Conservation (phyloP, 2,113 vertebrate species). For the Ictalurus punctatus region DNA sequence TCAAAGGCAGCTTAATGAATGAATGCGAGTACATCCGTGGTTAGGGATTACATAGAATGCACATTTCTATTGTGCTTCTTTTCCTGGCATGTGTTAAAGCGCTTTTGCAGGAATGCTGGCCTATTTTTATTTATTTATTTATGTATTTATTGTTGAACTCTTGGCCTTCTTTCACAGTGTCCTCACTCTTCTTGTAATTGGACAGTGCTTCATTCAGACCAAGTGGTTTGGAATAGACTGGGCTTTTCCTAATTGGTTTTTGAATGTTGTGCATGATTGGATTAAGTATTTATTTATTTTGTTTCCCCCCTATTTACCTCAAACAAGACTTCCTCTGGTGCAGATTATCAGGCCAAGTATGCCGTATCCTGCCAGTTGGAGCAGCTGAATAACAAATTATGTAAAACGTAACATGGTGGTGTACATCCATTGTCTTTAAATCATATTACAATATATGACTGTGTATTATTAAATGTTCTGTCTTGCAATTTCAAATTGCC, state of each 20-base stretch:
- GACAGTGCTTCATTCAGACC: background rate
- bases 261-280: background rate
- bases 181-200: background rate
- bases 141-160: background rate
- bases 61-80: background rate
- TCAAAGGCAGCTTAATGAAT: background rate
- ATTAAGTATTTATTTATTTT: background rate
- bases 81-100: background rate
- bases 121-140: background rate
- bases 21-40: background rate
- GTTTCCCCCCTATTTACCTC: too few relatives aligned
- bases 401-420: background rate
- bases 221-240: background rate
- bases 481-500: background rate
- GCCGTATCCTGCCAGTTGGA: too few relatives aligned
- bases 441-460: background rate
- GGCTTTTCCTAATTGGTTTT: background rate
- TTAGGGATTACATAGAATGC: background rate
- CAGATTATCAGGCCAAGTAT: too few relatives aligned
- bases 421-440: background rate
- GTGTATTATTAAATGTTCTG: background rate
- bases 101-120: background rate
- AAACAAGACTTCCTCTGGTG: background rate
- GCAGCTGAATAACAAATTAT: too few relatives aligned
- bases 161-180: background rate